Base-by-base conservation (phyloP, 2,113 vertebrate species). In the Paramisgurnus dabryanus region DNA sequence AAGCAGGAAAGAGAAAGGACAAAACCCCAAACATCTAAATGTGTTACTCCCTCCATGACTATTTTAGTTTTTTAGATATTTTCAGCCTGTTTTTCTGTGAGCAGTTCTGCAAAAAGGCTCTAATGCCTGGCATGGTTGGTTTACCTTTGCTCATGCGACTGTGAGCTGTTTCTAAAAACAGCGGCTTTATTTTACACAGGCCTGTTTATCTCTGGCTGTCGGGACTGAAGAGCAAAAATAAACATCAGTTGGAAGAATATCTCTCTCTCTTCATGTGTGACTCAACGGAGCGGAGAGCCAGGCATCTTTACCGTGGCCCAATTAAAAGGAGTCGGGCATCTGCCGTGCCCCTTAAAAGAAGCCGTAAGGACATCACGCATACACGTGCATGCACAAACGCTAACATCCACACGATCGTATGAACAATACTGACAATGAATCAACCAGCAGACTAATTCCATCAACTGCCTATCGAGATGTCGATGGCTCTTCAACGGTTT, bases 11-110 rank as follows among this genome's bases (percentile, higher is more conserved):
- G 71, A 82, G 58, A 65, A 7, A 60, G 45, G 50, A 76, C 58
- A 79, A 72, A 77, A 85, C 89, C 92, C 89, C 90, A 92, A 92
- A 91, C 90, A 88, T 91, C 87, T 87, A 89, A 90, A 86, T 87
- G 86, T 92, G 88, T 84, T 61, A 22, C 47, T 73, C 75, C 40
- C 50, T 67, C 47, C 45, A 17, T 81, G 50, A 67, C 78, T 69
- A 79, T 61, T 90, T 90, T 86, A 80, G 87, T 90, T 89, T 86
- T 87, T 84, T 84, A 85, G 80, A 86, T 34, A 82, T 88, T 83
- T 84, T 71, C 57, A 67, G 55, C 58, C n/a, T 57, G 70, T 87
- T 66, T 88, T 87, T 85, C 83, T 85, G 58, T 84, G 63, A 87
- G 74, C 76, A 64, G 88, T 87, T 85, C 76, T 76, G 85, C 86